phyloP scores from a whole-genome alignment of 2,113 vertebrate species.

The Pseudolaguvia tuberculata region DNA sequence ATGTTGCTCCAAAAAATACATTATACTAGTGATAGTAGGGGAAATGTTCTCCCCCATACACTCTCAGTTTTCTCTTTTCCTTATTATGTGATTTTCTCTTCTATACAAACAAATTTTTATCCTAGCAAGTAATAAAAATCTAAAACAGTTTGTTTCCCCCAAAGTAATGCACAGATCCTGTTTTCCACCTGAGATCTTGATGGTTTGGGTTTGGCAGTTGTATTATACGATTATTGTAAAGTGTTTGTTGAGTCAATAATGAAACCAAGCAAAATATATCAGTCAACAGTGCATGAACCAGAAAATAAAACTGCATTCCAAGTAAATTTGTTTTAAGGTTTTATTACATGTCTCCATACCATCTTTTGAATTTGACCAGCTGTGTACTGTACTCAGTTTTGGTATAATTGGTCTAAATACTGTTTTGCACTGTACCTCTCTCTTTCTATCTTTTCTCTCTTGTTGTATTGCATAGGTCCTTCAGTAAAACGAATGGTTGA shows the following conservation, averaged over 20 bases:
- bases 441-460: neutral
- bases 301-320: conserved; percentile 49
- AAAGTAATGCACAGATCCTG: conserved; percentile 38
- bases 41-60: neutral
- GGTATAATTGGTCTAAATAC: conserved; percentile 46
- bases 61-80: neutral
- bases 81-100: neutral
- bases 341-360: conserved; percentile 50
- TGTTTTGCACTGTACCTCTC: conserved; percentile 42
- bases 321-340: conserved; percentile 52
- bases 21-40: neutral
- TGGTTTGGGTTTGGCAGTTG: conserved; percentile 23
- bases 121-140: too few relatives aligned
- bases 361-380: conserved; percentile 49
- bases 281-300: conserved; percentile 61
- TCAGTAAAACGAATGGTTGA: conserved; percentile 55
- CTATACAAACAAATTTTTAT: conserved; percentile 20
- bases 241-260: conserved; percentile 56
- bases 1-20: neutral
- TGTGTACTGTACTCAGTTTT: conserved; percentile 51
- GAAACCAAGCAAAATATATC: conserved; percentile 53
- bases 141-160: too few relatives aligned
- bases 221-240: conserved; percentile 34
- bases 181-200: conserved; percentile 23
- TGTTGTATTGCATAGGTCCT: conserved; percentile 52